phyloP scores from a whole-genome alignment of 2,113 vertebrate genomes.

The Pluvialis apricaria region DNA sequence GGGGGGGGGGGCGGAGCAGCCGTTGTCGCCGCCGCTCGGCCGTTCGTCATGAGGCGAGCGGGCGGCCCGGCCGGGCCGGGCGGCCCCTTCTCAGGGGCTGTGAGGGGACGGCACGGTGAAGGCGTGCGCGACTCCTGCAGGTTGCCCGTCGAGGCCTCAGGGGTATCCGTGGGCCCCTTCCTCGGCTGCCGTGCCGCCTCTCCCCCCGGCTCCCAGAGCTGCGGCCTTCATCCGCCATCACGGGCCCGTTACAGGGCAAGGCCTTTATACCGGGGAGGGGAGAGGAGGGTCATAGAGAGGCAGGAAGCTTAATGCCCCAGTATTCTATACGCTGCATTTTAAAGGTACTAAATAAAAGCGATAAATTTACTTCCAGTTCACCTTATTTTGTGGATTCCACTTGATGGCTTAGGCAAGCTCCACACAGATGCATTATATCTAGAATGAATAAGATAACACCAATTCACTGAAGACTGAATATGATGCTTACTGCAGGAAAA shows the following conservation, averaged over 20 bases:
- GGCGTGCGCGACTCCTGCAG: rapidly evolving
- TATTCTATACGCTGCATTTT: not conserved
- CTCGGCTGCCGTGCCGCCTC: not conserved
- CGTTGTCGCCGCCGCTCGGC: too few relatives aligned
- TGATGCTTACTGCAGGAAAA: not conserved
- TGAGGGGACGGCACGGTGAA: rapidly evolving
- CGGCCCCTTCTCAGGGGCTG: rapidly evolving
- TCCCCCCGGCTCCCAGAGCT: rapidly evolving
- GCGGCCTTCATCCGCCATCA: too few relatives aligned
- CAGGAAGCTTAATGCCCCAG: too few relatives aligned
- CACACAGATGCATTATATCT: rapidly evolving
- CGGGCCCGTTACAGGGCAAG: rapidly evolving
- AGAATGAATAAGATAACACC: rapidly evolving
- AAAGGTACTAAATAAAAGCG: not conserved
- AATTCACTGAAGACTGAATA: rapidly evolving
- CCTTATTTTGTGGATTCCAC: not conserved
- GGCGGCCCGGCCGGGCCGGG: too few relatives aligned
- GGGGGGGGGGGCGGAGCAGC: not conserved
- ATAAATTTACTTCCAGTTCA: rapidly evolving
- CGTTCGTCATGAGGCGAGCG: not conserved
- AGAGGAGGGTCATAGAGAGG: too few relatives aligned
- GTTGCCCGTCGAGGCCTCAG: rapidly evolving
- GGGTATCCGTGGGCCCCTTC: too few relatives aligned
- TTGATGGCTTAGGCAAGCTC: not conserved
- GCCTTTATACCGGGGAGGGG: rapidly evolving